phyloP scores from a whole-genome alignment of 2,888 invertebrate species.

The Rhagophthalmus giganteus region DNA sequence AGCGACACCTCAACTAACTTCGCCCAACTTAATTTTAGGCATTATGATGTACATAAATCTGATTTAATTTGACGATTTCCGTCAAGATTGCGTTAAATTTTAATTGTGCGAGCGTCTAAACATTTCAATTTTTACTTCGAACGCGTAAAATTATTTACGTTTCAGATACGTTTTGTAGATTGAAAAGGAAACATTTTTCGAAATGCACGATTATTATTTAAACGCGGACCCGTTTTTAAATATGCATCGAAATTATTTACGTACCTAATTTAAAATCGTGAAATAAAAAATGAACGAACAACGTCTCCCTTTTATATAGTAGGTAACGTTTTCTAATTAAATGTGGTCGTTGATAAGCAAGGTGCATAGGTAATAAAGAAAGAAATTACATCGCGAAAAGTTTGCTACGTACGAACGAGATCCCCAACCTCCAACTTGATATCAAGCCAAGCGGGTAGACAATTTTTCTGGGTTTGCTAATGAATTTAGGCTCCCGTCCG shows the following conservation, averaged over 20 bases:
- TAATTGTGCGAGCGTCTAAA: too few relatives aligned
- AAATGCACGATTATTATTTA: too few relatives aligned
- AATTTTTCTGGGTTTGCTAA: constrained; percentile 52
- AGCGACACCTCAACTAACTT: constrained; percentile 33
- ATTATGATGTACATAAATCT: constrained; percentile 37
- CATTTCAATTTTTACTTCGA: too few relatives aligned
- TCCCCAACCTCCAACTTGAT: constrained; percentile 37
- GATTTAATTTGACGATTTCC: constrained; percentile 35
- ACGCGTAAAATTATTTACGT: too few relatives aligned
- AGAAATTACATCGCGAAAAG: constrained; percentile 29
- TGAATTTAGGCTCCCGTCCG: constrained; percentile 51
- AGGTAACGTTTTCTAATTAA: constrained; percentile 20
- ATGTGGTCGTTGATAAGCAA: constrained; percentile 27
- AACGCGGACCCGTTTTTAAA: too few relatives aligned
- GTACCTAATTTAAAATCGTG: constrained; percentile 5
- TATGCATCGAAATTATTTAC: too few relatives aligned
- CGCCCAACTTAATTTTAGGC: constrained; percentile 21
- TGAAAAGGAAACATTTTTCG: too few relatives aligned
- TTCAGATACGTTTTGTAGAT: too few relatives aligned
- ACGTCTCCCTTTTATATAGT: constrained; percentile 2
- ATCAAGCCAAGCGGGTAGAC: constrained; percentile 40
- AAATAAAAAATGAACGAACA: neutral
- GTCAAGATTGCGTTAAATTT: too few relatives aligned
- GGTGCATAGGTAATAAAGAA: constrained; percentile 38
- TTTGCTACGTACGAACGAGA: constrained; percentile 26